Base-by-base conservation (phyloP, 1,140 invertebrate species). In the Zaprionus camerounensis region DNA sequence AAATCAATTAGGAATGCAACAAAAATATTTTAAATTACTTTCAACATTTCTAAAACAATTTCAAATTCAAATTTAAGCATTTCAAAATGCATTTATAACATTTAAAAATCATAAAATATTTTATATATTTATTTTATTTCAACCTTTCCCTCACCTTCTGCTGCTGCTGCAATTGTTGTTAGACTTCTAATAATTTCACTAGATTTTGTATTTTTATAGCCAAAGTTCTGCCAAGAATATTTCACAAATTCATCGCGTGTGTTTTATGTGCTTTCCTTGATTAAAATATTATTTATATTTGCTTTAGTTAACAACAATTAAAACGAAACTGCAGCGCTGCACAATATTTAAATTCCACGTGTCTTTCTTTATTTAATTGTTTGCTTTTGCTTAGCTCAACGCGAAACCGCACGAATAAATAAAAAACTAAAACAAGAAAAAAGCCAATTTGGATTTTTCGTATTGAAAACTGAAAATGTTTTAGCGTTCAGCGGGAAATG, bases 241-340 rank as follows among this genome's bases (percentile, higher is more conserved):
- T 17, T 46, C 41, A 46, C 41, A 6, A 7, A 46, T 17, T 2
- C 41, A 46, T 46, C n/a, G 13, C 31, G 31, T 34, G 31, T 34
- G 9, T 34, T 34, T 34, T 17, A 46, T 46, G n/a, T 9, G 41
- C 17, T 17, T 46, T 2, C 7, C 7, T 46, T 46, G 13, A 2
- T 11, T 34, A 3, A 38, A 38, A 38, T 38, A 17, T 17, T 17
- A 9, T 46, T 46, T 17, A 17, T 46, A 17, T 46, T 17, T 17
- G 1, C 15, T 44, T 44, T n/a, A n/a, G 15, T 44, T 44, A 6
- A 2, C 6, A 44, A 44, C 41, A 44, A 44, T 44, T 44, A 44
- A 44, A 38, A n/a, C 6, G 41, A 46, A 46, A 46, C 41, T 46
- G 41, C 41, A 46, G 41, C n/a, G 41, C 41, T 46, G 41, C 41